phyloP scores from a whole-genome alignment of 2,113 vertebrate genomes.

The Paedocypris sp. region DNA sequence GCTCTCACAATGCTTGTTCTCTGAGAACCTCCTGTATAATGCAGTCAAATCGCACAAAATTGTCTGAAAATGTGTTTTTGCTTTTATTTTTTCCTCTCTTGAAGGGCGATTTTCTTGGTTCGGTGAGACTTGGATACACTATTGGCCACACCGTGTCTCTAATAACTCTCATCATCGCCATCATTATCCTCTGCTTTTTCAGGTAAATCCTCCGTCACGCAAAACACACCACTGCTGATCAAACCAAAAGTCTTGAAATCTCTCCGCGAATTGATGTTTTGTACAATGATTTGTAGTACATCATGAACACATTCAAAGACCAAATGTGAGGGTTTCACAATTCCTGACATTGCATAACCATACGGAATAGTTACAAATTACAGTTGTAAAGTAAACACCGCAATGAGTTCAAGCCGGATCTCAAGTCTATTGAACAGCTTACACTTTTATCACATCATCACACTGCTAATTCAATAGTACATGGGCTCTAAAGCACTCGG shows the following conservation, averaged over 20 bases:
- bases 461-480: background rate
- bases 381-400: background rate
- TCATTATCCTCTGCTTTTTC: conserved; percentile 77
- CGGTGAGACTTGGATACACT: conserved; percentile 85
- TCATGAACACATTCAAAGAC: too few species aligned
- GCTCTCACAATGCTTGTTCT: too few species aligned
- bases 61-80: background rate
- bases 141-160: conserved; percentile 84
- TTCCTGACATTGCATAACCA: background rate
- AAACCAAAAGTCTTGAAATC: too few species aligned
- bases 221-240: conserved; percentile 22
- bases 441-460: conserved; percentile 8
- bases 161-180: conserved; percentile 71
- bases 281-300: conserved; percentile 16
- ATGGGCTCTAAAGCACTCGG: background rate
- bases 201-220: conserved; percentile 58
- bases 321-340: background rate
- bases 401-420: background rate
- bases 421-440: conserved; percentile 5
- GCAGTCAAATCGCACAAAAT: too few species aligned
- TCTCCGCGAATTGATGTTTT: conserved; percentile 25
- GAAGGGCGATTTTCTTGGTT: conserved; percentile 63
- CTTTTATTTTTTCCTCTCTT: background rate
- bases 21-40: too few species aligned
- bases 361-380: background rate